Conservation (phyloP, 2,113 vertebrate species). For the Carassius auratus region DNA sequence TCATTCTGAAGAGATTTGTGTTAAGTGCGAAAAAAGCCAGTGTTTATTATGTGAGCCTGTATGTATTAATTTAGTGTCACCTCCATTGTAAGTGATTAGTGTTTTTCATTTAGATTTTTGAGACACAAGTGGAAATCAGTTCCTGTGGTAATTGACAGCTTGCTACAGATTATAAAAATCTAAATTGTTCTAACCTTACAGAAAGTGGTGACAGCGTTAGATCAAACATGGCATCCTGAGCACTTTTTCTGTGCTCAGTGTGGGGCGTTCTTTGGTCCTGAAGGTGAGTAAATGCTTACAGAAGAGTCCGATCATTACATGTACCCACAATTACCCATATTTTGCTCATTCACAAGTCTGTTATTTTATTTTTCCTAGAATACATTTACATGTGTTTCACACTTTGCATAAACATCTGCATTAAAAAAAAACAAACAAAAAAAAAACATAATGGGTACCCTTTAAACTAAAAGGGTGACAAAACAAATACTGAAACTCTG, state of each 20-base stretch:
- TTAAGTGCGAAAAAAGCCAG: neutral
- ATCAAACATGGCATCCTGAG: constrained; percentile 97
- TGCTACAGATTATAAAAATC: neutral
- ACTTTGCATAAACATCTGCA: no score
- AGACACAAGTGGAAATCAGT: neutral
- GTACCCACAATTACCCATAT: neutral
- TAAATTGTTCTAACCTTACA: constrained; percentile 61
- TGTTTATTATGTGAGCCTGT: no score
- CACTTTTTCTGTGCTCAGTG: constrained; percentile 99
- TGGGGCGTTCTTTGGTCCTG: constrained; percentile 95
- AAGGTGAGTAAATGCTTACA: constrained; percentile 75
- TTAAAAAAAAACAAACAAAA: no score
- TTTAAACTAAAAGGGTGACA: no score
- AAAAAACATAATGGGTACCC: no score
- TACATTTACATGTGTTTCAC: neutral
- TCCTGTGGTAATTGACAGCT: neutral
- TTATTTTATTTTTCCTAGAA: neutral
- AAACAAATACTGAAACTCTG: no score
- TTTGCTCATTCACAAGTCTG: neutral
- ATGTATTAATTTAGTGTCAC: no score
- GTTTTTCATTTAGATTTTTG: neutral
- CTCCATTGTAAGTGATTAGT: neutral
- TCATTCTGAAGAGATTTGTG: constrained; percentile 75
- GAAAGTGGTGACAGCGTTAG: constrained; percentile 98
- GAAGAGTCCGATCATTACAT: no score